Base-by-base conservation (phyloP, 2,888 invertebrate species). In the Julus scandinavius region DNA sequence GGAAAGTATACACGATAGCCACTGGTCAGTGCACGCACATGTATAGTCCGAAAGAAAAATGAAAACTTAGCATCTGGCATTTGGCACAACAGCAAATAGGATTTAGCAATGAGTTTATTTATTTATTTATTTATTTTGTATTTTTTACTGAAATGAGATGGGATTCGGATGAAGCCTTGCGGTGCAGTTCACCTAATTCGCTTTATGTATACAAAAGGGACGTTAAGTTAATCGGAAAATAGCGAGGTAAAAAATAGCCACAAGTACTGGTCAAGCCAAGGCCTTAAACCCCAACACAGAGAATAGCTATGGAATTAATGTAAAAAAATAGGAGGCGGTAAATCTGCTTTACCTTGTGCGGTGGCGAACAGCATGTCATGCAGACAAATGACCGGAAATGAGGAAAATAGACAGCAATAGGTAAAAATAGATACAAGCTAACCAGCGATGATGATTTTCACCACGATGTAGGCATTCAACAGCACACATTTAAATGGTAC, bases 71-170 rank as follows among this genome's bases (percentile, higher is more conserved):
- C 63, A 20, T 63, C n/a, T n/a, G n/a, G n/a, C 63, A 63, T 63
- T 63, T 63, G 63, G 63, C 63, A 63, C 63, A 63, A 63, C 63
- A 63, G 63, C 63, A 63, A 63, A 63, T n/a, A 20, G 63, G 63
- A 63, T 63, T 63, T 63, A 63, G 63, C 63, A 20, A 63, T 63
- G 63, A 63, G 63, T n/a, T 6, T 63, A n/a, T 63, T n/a, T 7
- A 50, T 63, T n/a, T n/a, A n/a, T n/a, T n/a, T n/a, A n/a, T n/a
- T n/a, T n/a, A n/a, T n/a, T n/a, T n/a, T n/a, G n/a, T n/a, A n/a
- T n/a, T n/a, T n/a, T n/a, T n/a, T n/a, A n/a, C n/a, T n/a, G n/a
- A n/a, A 63, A 63, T 63, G 63, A 63, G 63, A 20, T n/a, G 63
- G 63, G 63, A 15, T n/a, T 15, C 15, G 63, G 63, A 15, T 5